Percentiles rank a stretch among this genome's conserved stretches.
phyloP scores from a whole-genome alignment of 2,113 vertebrate species.

The Neoarius graeffei region DNA sequence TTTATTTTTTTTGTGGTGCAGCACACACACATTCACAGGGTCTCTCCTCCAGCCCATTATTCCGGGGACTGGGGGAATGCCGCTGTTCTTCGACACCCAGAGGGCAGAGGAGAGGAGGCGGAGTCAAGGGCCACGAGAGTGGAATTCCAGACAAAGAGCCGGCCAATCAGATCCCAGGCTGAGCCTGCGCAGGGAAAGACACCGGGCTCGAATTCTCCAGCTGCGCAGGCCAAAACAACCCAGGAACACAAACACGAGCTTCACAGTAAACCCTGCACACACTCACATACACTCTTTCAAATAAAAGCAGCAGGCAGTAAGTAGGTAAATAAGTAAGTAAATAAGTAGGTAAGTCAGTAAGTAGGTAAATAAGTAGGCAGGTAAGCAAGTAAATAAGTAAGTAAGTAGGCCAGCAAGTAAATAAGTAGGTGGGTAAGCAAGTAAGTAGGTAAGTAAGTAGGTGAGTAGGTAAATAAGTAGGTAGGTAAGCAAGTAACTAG shows the following conservation, averaged over 20 bases:
- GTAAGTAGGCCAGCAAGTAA: too few relatives aligned
- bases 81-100: constrained; percentile 64
- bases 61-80: constrained; percentile 59
- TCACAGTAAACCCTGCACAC: neutral
- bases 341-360: too few relatives aligned
- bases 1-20: too few relatives aligned
- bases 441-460: too few relatives aligned
- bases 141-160: constrained; percentile 74
- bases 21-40: constrained; percentile 5
- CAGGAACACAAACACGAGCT: neutral
- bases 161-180: constrained; percentile 75
- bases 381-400: too few relatives aligned
- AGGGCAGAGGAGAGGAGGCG: constrained; percentile 62
- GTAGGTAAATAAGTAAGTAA: neutral
- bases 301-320: neutral
- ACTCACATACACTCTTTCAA: neutral
- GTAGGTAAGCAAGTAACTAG: too few relatives aligned
- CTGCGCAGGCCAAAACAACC: neutral
- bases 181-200: constrained; percentile 69
- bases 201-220: constrained; percentile 57
- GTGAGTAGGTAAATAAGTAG: too few relatives aligned
- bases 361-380: too few relatives aligned
- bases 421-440: too few relatives aligned
- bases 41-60: neutral
- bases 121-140: constrained; percentile 67